phyloP scores from a whole-genome alignment of 1,140 invertebrate genomes.

The Drosophila setifemur region DNA sequence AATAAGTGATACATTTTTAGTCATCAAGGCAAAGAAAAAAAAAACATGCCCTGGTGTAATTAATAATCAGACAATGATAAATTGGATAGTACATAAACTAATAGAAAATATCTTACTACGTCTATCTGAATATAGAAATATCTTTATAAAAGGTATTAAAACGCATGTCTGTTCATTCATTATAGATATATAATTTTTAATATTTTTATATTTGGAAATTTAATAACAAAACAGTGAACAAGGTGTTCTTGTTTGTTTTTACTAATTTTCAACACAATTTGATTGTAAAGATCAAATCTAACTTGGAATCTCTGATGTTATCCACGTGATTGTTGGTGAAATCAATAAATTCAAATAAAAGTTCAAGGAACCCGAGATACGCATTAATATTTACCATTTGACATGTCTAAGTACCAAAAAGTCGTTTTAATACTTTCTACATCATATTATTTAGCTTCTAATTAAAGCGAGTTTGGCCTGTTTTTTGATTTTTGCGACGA shows the following conservation, averaged over 20 bases:
- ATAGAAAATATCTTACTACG: no score
- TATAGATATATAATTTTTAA: no score
- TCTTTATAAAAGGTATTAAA: no score
- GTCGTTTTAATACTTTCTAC: constrained; percentile 34
- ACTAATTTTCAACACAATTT: no score
- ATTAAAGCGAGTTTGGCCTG: constrained; percentile 69
- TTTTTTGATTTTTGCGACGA: constrained; percentile 30
- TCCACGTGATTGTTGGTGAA: constrained; percentile 11
- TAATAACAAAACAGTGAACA: background rate
- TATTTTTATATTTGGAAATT: background rate
- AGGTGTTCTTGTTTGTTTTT: no score
- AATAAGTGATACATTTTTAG: no score
- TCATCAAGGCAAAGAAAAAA: no score
- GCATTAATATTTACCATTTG: constrained; percentile 40
- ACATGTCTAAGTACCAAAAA: constrained; percentile 39
- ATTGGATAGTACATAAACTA: no score
- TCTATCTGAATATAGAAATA: no score
- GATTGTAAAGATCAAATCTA: constrained; percentile 4
- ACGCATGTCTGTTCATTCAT: no score
- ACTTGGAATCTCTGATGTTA: constrained; percentile 7
- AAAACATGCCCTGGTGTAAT: no score
- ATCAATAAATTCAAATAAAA: constrained; percentile 26
- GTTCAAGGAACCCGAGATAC: constrained; percentile 36
- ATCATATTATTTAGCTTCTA: constrained; percentile 54
- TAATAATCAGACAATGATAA: no score